These are phyloP conservation scores for Illadopsis cleaveri DNA, from an alignment of 2,113 vertebrate genomes.

Conservation along the genomic window DNA sequence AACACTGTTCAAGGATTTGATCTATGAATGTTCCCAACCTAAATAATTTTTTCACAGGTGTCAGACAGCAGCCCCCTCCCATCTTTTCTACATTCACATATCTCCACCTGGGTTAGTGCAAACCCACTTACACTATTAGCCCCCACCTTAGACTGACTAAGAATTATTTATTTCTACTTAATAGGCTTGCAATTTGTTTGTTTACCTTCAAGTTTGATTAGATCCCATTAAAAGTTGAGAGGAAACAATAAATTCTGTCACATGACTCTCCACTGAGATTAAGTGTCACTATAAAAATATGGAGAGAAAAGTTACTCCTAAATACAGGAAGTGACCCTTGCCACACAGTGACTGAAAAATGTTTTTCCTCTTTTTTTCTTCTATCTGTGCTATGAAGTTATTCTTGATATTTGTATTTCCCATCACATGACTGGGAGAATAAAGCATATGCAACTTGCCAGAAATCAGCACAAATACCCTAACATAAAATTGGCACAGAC, in stretches of 20 bases:
- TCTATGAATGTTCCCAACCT: background rate
- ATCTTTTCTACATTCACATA: background rate
- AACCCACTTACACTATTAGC: background rate
- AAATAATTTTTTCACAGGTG: background rate
- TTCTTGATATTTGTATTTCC: background rate
- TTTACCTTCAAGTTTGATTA: background rate
- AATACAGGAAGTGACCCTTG: background rate
- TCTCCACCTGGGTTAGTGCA: background rate
- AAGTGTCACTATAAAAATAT: background rate
- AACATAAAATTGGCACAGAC: background rate
- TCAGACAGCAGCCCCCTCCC: accelerated
- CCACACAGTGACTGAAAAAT: background rate
- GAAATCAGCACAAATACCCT: background rate
- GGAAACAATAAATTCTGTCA: background rate
- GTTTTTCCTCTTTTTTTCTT: background rate
- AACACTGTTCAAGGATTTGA: background rate
- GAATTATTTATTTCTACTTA: background rate
- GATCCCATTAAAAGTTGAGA: background rate
- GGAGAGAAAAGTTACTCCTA: background rate
- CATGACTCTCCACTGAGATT: background rate
- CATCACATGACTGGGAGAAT: background rate
- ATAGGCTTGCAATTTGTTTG: background rate
- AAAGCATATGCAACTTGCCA: background rate
- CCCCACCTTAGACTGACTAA: background rate
- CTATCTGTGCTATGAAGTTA: background rate